phyloP scores from a whole-genome alignment of 2,888 invertebrate species.

The Horisme vitalbata region DNA sequence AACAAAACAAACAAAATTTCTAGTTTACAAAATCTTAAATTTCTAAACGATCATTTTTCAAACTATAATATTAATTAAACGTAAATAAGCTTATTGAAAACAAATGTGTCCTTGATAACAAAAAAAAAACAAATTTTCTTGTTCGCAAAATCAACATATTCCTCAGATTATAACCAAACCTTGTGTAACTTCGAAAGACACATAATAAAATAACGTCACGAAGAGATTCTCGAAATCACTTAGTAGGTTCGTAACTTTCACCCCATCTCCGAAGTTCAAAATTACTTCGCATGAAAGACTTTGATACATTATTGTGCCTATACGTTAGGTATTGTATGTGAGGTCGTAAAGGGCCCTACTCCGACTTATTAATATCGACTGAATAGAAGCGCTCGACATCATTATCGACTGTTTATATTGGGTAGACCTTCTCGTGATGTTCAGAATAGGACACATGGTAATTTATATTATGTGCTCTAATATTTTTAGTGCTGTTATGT shows the following conservation, averaged over 20 bases:
- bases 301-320: slow-evolving; percentile 17
- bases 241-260: slow-evolving; percentile 18
- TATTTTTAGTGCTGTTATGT: no score
- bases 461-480: no score
- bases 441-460: slow-evolving; percentile 28
- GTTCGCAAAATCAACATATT: not conserved
- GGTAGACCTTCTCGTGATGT: slow-evolving; percentile 32
- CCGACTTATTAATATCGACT: slow-evolving; percentile 52
- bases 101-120: no score
- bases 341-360: slow-evolving; percentile 35
- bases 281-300: slow-evolving; percentile 21
- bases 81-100: no score
- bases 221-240: slow-evolving; percentile 15
- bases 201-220: slow-evolving; percentile 21
- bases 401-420: slow-evolving; percentile 45
- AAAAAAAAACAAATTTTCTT: not conserved
- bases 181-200: slow-evolving; percentile 7
- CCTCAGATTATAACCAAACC: not conserved
- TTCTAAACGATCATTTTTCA: no score
- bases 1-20: no score
- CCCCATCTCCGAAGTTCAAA: slow-evolving; percentile 23
- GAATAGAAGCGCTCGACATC: slow-evolving; percentile 51
- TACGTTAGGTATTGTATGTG: slow-evolving; percentile 13
- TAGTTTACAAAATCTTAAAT: no score
- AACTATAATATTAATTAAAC: no score